phyloP scores from a whole-genome alignment of 2,113 vertebrate species.

The Maccullochella peelii region DNA sequence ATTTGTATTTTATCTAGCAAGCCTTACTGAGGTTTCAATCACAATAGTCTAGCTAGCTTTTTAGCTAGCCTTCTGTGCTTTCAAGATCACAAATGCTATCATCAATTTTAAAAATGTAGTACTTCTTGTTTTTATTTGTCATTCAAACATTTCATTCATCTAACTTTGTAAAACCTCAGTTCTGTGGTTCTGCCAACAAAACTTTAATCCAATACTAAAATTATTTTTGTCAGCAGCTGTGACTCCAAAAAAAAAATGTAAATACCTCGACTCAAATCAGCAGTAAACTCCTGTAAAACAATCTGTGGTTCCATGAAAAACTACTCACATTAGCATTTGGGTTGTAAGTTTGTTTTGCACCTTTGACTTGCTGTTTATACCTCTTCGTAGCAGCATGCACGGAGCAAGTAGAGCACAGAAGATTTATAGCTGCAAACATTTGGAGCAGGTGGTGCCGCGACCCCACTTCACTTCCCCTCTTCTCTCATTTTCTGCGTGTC shows the following conservation, averaged over 20 bases:
- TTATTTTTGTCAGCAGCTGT: slow-evolving; percentile 31
- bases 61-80: background rate
- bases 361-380: slow-evolving; percentile 51
- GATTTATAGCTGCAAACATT: slow-evolving; percentile 79
- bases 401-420: slow-evolving; percentile 47
- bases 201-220: background rate
- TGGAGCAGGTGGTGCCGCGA: slow-evolving; percentile 86
- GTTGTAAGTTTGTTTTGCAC: slow-evolving; percentile 31
- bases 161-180: background rate
- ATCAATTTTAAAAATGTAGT: too few relatives aligned
- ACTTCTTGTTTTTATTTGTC: background rate
- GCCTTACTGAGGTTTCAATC: background rate
- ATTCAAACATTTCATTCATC: background rate
- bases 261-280: slow-evolving; percentile 14
- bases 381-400: slow-evolving; percentile 33
- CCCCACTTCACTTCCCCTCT: slow-evolving; percentile 55
- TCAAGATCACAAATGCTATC: background rate
- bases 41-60: background rate
- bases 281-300: slow-evolving; percentile 20
- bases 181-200: background rate
- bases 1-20: background rate
- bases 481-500: slow-evolving; percentile 17
- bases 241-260: slow-evolving; percentile 6
- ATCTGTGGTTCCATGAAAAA: background rate
- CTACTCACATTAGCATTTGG: background rate